These are phyloP conservation scores for Rhabdornis inornatus DNA, from an alignment of 2,113 vertebrate genomes.

Conservation along the genomic window DNA sequence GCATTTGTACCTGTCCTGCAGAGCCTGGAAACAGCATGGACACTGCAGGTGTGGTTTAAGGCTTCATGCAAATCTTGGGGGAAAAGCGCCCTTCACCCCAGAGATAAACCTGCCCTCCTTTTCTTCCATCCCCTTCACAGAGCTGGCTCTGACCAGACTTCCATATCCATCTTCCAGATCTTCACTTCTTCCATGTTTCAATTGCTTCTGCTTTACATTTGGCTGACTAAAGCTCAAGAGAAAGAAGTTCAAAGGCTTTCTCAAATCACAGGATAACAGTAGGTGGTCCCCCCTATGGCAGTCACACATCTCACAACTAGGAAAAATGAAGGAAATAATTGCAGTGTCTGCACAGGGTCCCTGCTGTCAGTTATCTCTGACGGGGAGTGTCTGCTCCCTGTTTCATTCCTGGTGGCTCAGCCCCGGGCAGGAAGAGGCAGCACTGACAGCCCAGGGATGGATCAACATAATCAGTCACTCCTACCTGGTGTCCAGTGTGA, in stretches of 20 bases:
- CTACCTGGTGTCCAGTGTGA: not conserved
- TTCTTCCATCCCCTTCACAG: not conserved
- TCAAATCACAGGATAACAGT: not conserved
- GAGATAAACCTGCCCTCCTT: not conserved
- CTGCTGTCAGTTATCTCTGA: not conserved
- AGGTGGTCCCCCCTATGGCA: not conserved
- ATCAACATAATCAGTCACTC: not conserved
- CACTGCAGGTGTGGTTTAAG: not conserved
- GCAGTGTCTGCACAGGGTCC: not conserved
- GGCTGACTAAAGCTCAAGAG: constrained; percentile 7
- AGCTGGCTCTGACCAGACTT: not conserved
- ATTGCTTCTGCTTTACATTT: constrained; percentile 3
- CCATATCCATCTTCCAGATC: not conserved
- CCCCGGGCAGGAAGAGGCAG: not conserved
- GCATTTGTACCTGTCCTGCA: not conserved
- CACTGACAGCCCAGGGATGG: not conserved
- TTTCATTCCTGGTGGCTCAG: not conserved
- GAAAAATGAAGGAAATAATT: constrained; percentile 7
- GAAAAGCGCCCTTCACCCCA: not conserved
- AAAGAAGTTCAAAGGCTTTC: constrained; percentile 9
- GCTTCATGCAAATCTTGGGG: not conserved
- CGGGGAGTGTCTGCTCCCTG: not conserved
- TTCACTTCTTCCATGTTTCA: not conserved
- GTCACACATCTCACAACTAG: not conserved
- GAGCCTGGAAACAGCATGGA: not conserved